Percentiles rank a stretch among this genome's conserved stretches.
These are phyloP conservation scores for Potorous gilbertii DNA, from an alignment of 2,797 vertebrate genomes.

Conservation along the genomic window DNA sequence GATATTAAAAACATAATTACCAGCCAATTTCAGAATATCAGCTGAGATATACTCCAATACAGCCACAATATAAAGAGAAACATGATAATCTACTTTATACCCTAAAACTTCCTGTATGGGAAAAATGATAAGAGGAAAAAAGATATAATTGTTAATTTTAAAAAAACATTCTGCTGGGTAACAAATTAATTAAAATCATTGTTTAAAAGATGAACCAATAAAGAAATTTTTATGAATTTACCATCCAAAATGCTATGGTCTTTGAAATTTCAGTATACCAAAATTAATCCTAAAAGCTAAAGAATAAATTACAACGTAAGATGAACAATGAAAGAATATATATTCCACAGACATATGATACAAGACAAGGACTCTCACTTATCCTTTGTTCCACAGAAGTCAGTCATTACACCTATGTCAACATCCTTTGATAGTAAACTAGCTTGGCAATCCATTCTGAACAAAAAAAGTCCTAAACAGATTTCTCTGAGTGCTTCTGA, in stretches of 20 bases:
- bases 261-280: neutral
- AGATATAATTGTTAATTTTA: conserved; percentile 52
- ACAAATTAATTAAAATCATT: conserved; percentile 42
- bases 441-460: neutral
- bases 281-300: neutral
- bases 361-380: neutral
- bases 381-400: neutral
- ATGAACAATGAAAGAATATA: neutral
- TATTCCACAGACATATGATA: neutral
- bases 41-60: conserved; percentile 99
- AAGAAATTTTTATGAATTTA: conserved; percentile 48
- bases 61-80: conserved; percentile 97
- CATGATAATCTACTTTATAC: conserved; percentile 97
- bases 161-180: conserved; percentile 35
- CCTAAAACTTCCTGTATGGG: conserved; percentile 94
- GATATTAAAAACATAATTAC: conserved; percentile 99
- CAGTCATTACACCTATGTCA: neutral
- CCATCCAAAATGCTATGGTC: conserved; percentile 17
- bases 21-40: conserved; percentile 98
- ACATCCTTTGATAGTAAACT: neutral
- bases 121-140: conserved; percentile 50
- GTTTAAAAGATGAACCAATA: conserved; percentile 31
- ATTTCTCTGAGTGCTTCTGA: neutral
- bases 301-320: neutral
- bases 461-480: neutral